These are phyloP conservation scores for Cheilosia scutellata DNA, from an alignment of 2,888 invertebrate species.

Conservation along the genomic window DNA sequence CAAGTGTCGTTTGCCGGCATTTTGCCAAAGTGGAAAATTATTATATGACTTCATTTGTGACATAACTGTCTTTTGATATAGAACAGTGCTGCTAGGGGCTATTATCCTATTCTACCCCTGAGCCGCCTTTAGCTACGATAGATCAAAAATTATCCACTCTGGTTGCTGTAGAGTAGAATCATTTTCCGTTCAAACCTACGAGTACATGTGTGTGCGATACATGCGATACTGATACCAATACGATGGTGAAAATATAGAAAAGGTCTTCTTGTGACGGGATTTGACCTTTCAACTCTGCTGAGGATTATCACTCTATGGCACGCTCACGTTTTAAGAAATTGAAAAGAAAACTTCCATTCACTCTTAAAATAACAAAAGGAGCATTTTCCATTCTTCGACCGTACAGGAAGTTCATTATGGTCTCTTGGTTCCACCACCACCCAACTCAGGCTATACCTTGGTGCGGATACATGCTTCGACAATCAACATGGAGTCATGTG, in stretches of 20 bases:
- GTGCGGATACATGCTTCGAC: not conserved
- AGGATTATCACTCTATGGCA: conserved; percentile 43
- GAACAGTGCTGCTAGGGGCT: conserved; percentile 8
- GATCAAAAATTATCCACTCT: conserved; percentile 29
- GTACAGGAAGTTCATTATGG: conserved; percentile 48
- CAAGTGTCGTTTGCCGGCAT: conserved; percentile 29
- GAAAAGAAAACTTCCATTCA: conserved; percentile 56
- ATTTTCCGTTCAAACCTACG: too few relatives aligned
- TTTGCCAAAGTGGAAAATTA: conserved; percentile 26
- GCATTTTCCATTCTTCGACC: conserved; percentile 28
- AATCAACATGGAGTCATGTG: not conserved
- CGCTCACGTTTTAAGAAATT: conserved; percentile 63
- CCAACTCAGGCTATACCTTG: not conserved
- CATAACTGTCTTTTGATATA: conserved; percentile 37
- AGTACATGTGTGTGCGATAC: not conserved
- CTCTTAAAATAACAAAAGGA: conserved; percentile 42
- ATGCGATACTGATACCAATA: conserved; percentile 2
- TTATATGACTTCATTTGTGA: conserved; percentile 49
- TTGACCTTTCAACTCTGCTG: conserved; percentile 42
- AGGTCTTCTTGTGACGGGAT: conserved; percentile 12
- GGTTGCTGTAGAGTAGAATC: not conserved
- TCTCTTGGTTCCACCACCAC: conserved; percentile 3
- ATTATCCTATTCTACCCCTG: not conserved
- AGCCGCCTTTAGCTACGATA: not conserved
- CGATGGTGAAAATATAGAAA: conserved; percentile 6